Percentiles rank a stretch among this genome's conserved stretches.
These are phyloP conservation scores for Drosophila santomea DNA, from an alignment of 1,140 invertebrate species.

Conservation along the genomic window DNA sequence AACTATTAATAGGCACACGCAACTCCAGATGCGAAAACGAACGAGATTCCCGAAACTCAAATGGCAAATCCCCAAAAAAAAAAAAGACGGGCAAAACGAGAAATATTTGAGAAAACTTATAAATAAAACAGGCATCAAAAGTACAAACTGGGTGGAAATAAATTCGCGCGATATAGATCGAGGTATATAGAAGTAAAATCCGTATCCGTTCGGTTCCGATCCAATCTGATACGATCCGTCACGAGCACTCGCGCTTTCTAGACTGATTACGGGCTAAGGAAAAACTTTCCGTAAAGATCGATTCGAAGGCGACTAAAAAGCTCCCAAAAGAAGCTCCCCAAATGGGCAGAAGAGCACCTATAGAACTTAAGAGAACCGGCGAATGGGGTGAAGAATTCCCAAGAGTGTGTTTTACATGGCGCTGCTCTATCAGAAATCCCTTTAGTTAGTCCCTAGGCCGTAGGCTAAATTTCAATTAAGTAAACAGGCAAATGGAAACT, in stretches of 20 bases:
- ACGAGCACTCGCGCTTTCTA: conserved; percentile 50
- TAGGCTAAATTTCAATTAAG: conserved; percentile 51
- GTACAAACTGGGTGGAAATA: conserved; percentile 34
- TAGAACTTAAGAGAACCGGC: conserved; percentile 36
- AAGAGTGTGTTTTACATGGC: conserved; percentile 24
- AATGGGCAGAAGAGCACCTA: conserved; percentile 12
- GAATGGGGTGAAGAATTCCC: conserved; percentile 9
- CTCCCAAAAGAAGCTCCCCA: conserved; percentile 48
- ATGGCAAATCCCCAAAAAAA: conserved; percentile 61
- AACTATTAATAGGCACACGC: conserved; percentile 68
- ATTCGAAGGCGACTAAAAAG: conserved; percentile 45
- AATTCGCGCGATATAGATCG: conserved; percentile 25
- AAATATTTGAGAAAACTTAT: conserved; percentile 52
- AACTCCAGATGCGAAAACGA: conserved; percentile 53
- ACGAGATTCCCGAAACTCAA: conserved; percentile 52
- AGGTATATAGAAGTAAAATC: conserved; percentile 17
- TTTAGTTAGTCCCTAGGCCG: conserved; percentile 8
- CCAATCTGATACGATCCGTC: conserved; percentile 39
- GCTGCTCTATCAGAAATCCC: conserved; percentile 4
- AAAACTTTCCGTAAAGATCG: conserved; percentile 61
- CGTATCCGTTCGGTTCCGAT: conserved; percentile 28
- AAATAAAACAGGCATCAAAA: conserved; percentile 61
- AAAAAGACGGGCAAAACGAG: conserved; percentile 24
- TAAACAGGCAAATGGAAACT: conserved; percentile 54
- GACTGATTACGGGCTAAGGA: conserved; percentile 65